phyloP scores from a whole-genome alignment of 2,113 vertebrate species.

The Erinaceus europaeus region DNA sequence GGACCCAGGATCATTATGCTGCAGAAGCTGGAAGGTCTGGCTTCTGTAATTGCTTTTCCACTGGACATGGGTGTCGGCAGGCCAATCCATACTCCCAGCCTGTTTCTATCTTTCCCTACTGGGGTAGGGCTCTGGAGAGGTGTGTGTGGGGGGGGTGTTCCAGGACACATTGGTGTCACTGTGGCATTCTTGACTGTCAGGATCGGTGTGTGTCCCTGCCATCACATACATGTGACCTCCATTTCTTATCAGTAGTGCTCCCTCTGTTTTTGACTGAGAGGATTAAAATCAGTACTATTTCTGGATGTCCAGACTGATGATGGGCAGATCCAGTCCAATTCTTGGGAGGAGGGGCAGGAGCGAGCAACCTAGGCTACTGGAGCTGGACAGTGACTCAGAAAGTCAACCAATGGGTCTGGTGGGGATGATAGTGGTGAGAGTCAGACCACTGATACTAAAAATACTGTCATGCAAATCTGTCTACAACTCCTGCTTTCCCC shows the following conservation, averaged over 20 bases:
- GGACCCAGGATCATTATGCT: no score
- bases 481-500: background rate
- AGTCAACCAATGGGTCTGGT: background rate
- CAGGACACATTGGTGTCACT: no score
- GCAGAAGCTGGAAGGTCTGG: no score
- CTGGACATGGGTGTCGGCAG: no score
- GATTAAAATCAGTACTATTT: background rate
- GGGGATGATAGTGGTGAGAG: background rate
- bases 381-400: background rate
- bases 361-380: background rate
- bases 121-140: no score
- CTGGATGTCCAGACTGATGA: background rate
- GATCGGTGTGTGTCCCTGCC: background rate
- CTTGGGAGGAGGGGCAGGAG: no score
- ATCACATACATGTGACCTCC: background rate
- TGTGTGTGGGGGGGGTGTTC: no score
- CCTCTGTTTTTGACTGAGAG: constrained; percentile 3
- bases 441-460: background rate
- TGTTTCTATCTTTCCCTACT: no score
- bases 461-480: background rate
- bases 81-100: no score
- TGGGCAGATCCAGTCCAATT: background rate
- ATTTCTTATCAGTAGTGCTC: background rate
- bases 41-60: no score
- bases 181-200: background rate